These are phyloP conservation scores for Calycopis cecrops DNA, from an alignment of 1,140 invertebrate species.

Conservation along the genomic window DNA sequence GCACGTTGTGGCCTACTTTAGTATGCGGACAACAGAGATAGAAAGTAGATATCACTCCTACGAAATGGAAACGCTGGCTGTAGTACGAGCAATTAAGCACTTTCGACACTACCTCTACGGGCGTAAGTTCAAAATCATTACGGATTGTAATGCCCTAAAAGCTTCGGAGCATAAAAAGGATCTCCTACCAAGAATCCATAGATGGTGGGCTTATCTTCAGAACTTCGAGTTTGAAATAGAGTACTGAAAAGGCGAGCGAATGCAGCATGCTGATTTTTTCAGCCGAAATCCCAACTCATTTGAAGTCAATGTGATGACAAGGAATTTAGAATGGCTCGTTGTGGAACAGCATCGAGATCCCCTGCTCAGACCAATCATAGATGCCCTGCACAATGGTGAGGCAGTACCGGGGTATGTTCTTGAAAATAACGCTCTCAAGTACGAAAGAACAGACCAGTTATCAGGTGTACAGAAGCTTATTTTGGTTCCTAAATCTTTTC, in stretches of 20 bases:
- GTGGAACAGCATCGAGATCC: slow-evolving; percentile 25
- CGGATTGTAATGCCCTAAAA: slow-evolving; percentile 26
- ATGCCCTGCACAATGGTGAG: slow-evolving; percentile 5
- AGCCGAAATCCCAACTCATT: slow-evolving; percentile 25
- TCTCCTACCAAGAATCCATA: slow-evolving; percentile 18
- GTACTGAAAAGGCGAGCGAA: slow-evolving; percentile 23
- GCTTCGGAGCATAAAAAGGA: slow-evolving; percentile 24
- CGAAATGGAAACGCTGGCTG: slow-evolving; percentile 51
- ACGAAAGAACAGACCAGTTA: slow-evolving; percentile 10
- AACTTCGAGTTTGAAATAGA: slow-evolving; percentile 26
- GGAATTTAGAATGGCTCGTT: slow-evolving; percentile 16
- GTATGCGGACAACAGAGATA: not conserved
- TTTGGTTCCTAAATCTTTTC: slow-evolving; percentile 32
- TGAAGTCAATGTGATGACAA: slow-evolving; percentile 18
- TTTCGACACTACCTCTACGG: slow-evolving; percentile 28
- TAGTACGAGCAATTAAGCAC: slow-evolving; percentile 24
- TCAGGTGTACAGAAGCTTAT: slow-evolving; percentile 15
- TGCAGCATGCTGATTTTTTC: slow-evolving; percentile 31
- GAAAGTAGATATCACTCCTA: too few relatives aligned
- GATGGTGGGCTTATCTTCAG: slow-evolving; percentile 29
- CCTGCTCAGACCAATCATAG: slow-evolving; percentile 10
- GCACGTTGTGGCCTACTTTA: slow-evolving; percentile 22
- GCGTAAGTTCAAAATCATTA: slow-evolving; percentile 25
- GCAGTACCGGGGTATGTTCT: not conserved
- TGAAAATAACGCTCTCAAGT: slow-evolving; percentile 20